A percentile compares a stretch with the other conserved stretches of the same genome.
phyloP scores from a whole-genome alignment of 2,888 invertebrate genomes.

The Drosophila koepferae region DNA sequence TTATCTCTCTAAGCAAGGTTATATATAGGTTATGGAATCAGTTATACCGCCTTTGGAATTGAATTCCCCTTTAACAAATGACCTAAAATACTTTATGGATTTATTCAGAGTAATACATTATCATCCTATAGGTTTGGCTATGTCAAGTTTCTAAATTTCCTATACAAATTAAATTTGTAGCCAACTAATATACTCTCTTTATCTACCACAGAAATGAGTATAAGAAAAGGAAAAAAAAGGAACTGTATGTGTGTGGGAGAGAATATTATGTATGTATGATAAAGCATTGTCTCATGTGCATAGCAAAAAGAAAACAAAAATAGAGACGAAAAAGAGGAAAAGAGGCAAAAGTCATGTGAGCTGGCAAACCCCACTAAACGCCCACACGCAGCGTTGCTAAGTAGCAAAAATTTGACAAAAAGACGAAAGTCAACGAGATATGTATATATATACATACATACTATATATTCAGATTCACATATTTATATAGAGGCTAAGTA shows the following conservation, averaged over 20 bases:
- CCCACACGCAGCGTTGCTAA: slow-evolving; percentile 41
- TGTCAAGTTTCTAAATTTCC: background rate
- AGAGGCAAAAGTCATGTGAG: slow-evolving; percentile 49
- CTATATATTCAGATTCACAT: background rate
- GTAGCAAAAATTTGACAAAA: slow-evolving; percentile 74
- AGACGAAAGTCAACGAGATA: slow-evolving; percentile 8
- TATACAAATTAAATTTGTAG: background rate
- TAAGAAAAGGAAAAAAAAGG: background rate
- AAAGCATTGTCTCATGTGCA: slow-evolving; percentile 75
- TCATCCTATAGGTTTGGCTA: background rate
- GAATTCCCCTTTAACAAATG: too few relatives aligned
- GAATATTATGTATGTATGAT: slow-evolving; percentile 26
- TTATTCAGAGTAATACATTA: too few relatives aligned
- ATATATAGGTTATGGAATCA: too few relatives aligned
- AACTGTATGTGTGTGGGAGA: background rate
- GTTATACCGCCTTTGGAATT: too few relatives aligned
- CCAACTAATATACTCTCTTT: background rate
- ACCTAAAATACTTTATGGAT: too few relatives aligned
- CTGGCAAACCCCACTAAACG: slow-evolving; percentile 20
- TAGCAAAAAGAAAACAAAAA: slow-evolving; percentile 15
- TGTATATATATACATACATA: slow-evolving; percentile 12
- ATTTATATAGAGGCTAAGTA: slow-evolving; percentile 57
- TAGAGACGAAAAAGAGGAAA: slow-evolving; percentile 9
- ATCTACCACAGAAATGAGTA: background rate
- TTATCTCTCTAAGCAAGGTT: too few relatives aligned